These are phyloP conservation scores for Standfussiana lucernea DNA, from an alignment of 2,888 invertebrate genomes.

Conservation along the genomic window DNA sequence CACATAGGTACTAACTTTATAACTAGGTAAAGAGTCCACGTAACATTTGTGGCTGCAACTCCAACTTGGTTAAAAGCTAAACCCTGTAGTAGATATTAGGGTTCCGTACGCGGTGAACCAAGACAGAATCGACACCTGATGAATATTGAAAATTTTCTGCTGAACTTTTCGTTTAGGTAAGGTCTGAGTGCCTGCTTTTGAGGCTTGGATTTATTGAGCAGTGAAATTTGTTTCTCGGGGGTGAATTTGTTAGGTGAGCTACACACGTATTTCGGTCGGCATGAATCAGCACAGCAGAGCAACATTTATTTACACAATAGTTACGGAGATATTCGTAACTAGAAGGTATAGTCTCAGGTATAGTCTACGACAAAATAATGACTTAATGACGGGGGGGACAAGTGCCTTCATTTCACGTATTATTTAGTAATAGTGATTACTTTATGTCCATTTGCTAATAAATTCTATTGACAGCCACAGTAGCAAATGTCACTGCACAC, in stretches of 20 bases:
- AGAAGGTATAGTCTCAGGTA: too few species aligned
- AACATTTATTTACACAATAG: background rate
- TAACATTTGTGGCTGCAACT: conserved; percentile 7
- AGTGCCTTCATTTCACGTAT: too few species aligned
- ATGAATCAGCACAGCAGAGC: background rate
- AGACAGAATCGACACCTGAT: conserved; percentile 64
- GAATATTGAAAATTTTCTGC: conserved; percentile 60
- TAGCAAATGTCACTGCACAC: too few species aligned
- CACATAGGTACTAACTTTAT: background rate
- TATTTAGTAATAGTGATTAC: too few species aligned
- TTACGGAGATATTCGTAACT: too few species aligned
- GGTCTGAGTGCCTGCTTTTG: conserved; percentile 12
- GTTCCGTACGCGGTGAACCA: conserved; percentile 59
- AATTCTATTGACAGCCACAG: too few species aligned
- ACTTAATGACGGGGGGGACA: too few species aligned
- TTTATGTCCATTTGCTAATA: too few species aligned
- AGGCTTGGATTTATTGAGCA: conserved; percentile 19
- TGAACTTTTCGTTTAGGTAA: conserved; percentile 34
- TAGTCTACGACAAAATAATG: too few species aligned
- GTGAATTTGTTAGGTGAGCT: background rate
- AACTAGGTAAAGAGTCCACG: background rate
- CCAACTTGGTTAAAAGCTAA: conserved; percentile 70
- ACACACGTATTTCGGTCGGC: background rate
- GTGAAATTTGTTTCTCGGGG: background rate
- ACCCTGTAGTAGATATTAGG: conserved; percentile 67